A percentile compares a stretch with the other conserved stretches of the same genome.
These are phyloP conservation scores for Papilio gigon DNA, from an alignment of 2,888 invertebrate species.

Conservation along the genomic window DNA sequence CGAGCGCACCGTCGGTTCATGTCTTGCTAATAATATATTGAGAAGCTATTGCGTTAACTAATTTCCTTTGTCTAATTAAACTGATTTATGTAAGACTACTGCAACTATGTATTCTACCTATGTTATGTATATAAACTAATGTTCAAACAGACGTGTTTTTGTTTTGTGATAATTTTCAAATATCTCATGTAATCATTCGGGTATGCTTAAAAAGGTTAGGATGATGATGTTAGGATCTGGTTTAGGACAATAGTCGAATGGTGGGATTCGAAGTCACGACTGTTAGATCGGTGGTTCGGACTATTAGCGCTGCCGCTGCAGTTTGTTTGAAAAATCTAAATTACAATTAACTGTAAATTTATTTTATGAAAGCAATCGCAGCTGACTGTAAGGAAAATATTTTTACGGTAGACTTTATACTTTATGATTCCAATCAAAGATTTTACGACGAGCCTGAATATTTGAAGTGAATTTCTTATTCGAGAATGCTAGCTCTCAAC, in stretches of 20 bases:
- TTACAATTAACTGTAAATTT: constrained; percentile 3
- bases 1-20: not conserved
- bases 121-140: not conserved
- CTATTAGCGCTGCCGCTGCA: too few relatives aligned
- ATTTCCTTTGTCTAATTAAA: constrained; percentile 14
- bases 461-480: constrained; percentile 20
- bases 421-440: constrained; percentile 12
- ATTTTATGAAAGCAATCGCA: not conserved
- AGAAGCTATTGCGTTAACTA: not conserved
- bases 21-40: constrained; percentile 9
- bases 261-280: too few relatives aligned
- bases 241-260: too few relatives aligned
- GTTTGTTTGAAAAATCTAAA: not conserved
- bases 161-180: too few relatives aligned
- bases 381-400: constrained; percentile 1
- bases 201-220: too few relatives aligned
- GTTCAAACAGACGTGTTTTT: not conserved
- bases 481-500: not conserved
- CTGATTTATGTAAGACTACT: constrained; percentile 3
- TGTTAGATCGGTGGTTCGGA: too few relatives aligned
- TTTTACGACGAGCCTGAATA: constrained; percentile 15
- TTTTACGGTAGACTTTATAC: constrained; percentile 7
- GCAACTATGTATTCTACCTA: not conserved
- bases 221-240: too few relatives aligned
- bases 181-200: too few relatives aligned